A percentile compares a stretch with the other conserved stretches of the same genome.
Conservation (phyloP, 2,113 vertebrate genomes). For the Cyanistes caeruleus region DNA sequence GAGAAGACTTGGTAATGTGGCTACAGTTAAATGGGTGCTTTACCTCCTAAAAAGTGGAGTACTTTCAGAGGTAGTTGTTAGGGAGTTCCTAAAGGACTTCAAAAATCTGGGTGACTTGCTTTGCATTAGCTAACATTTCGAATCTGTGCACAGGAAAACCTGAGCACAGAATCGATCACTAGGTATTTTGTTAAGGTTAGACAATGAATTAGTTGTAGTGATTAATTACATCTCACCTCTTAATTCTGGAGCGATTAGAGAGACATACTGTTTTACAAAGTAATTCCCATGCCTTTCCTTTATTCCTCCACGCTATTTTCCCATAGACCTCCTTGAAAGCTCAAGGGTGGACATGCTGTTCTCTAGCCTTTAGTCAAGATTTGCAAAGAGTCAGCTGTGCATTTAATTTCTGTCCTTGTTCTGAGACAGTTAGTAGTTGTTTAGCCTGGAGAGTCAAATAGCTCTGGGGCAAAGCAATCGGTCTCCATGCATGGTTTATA, state of each 20-base stretch:
- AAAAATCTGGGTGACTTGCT: background rate
- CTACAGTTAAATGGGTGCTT: background rate
- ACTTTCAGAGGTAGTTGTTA: background rate
- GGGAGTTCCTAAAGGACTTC: background rate
- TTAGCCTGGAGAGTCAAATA: slow-evolving; percentile 27
- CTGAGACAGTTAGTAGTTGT: background rate
- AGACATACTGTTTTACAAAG: background rate
- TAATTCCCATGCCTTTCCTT: background rate
- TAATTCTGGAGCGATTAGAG: slow-evolving; percentile 1
- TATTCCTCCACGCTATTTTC: background rate
- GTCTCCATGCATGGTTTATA: background rate
- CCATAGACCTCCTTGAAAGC: background rate
- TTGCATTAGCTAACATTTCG: background rate
- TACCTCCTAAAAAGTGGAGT: background rate
- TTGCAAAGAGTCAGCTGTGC: slow-evolving; percentile 17
- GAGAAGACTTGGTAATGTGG: background rate
- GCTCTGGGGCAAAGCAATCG: slow-evolving; percentile 15
- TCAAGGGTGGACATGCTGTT: background rate
- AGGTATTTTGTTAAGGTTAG: background rate
- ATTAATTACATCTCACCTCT: background rate
- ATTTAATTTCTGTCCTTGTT: background rate
- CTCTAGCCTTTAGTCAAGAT: slow-evolving; percentile 16
- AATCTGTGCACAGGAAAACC: background rate
- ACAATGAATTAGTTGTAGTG: background rate
- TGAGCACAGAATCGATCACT: background rate